Evolutionary conservation across 2,113 vertebrate genomes (phyloP).

Genomic region (Archocentrus centrarchus): DNA sequence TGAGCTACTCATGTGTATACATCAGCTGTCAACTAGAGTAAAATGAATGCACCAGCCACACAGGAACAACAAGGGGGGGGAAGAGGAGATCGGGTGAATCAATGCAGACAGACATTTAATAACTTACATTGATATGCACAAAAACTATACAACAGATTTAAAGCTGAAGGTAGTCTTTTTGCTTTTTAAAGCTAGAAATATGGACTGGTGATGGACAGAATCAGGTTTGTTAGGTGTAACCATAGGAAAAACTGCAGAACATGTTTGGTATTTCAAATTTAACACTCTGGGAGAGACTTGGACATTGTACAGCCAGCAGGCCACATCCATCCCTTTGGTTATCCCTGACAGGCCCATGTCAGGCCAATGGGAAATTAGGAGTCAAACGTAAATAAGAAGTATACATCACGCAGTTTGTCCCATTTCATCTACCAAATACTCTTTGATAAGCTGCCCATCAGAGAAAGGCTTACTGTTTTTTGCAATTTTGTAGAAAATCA

Average conservation of each 20-base stretch:
- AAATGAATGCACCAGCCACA: slow-evolving; percentile 55
- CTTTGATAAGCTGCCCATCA: too few relatives aligned
- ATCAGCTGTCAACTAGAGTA: slow-evolving; percentile 84
- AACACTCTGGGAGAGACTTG: too few relatives aligned
- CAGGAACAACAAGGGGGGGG: slow-evolving; percentile 53
- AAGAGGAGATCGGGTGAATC: slow-evolving; percentile 23
- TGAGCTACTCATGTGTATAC: slow-evolving; percentile 80
- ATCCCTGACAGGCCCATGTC: too few relatives aligned
- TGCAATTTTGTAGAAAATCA: too few relatives aligned
- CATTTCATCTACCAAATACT: too few relatives aligned
- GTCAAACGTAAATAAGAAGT: too few relatives aligned
- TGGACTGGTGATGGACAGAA: not conserved
- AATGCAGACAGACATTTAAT: slow-evolving; percentile 30
- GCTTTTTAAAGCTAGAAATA: slow-evolving; percentile 4
- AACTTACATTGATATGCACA: slow-evolving; percentile 10
- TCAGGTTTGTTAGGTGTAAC: slow-evolving; percentile 9
- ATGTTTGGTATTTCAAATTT: not conserved
- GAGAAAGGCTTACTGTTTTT: too few relatives aligned
- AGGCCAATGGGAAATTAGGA: too few relatives aligned
- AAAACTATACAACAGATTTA: not conserved
- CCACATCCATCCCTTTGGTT: too few relatives aligned
- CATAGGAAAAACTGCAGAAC: not conserved
- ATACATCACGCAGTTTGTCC: too few relatives aligned
- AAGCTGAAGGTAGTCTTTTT: not conserved
- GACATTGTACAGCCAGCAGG: too few relatives aligned